These are phyloP conservation scores for Panonychus citri DNA, from an alignment of 1,140 invertebrate species.

Conservation along the genomic window DNA sequence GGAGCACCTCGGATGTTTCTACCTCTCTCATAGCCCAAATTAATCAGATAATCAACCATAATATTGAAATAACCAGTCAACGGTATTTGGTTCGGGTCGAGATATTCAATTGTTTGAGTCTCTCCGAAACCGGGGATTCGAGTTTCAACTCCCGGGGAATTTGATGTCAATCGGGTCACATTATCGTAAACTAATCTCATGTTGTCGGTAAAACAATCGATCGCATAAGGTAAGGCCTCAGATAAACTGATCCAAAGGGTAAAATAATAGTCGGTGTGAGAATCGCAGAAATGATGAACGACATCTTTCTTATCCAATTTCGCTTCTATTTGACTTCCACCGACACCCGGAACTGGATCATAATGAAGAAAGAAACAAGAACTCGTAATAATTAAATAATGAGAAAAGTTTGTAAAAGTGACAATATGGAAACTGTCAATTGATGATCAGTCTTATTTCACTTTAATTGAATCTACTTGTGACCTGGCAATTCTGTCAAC, in stretches of 20 bases:
- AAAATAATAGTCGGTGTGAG: slow-evolving; percentile 52
- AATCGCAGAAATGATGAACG: slow-evolving; percentile 64
- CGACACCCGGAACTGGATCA: slow-evolving; percentile 97
- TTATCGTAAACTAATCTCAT: slow-evolving; percentile 54
- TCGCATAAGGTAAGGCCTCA: slow-evolving; percentile 60
- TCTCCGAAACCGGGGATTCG: slow-evolving; percentile 68
- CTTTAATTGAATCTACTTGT: too few relatives aligned
- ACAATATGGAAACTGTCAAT: too few relatives aligned
- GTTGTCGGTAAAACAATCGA: slow-evolving; percentile 94
- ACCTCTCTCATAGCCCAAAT: slow-evolving; percentile 55
- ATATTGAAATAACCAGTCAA: slow-evolving; percentile 62
- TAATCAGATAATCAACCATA: slow-evolving; percentile 51
- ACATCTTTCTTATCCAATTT: slow-evolving; percentile 56
- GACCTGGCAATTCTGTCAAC: too few relatives aligned
- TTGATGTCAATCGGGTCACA: slow-evolving; percentile 51
- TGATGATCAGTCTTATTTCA: too few relatives aligned
- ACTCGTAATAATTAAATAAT: too few relatives aligned
- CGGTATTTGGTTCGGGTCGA: slow-evolving; percentile 58
- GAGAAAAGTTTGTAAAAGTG: too few relatives aligned
- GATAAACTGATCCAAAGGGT: slow-evolving; percentile 87
- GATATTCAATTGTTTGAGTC: slow-evolving; percentile 63
- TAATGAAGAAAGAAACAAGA: background rate
- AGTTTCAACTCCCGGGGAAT: slow-evolving; percentile 66
- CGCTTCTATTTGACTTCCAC: slow-evolving; percentile 78
- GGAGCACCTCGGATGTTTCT: slow-evolving; percentile 67